Percentiles rank a stretch among this genome's conserved stretches.
phyloP scores from a whole-genome alignment of 1,140 invertebrate genomes.

The Cryptotermes secundus region DNA sequence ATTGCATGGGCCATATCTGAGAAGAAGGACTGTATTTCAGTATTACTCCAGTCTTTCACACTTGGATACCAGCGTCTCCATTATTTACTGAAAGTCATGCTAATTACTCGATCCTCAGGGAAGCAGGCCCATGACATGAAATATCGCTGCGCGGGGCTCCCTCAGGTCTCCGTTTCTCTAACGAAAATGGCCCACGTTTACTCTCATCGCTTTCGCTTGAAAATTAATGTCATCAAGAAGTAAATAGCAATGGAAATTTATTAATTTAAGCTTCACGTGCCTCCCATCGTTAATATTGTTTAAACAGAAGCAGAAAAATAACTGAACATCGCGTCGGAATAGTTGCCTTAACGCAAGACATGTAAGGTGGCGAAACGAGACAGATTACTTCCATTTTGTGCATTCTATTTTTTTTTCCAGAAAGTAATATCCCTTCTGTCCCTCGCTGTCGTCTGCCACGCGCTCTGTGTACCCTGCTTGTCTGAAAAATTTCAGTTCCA shows the following conservation, averaged over 20 bases:
- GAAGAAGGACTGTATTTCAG: too few relatives aligned
- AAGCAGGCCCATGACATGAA: too few relatives aligned
- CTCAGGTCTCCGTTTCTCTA: not conserved
- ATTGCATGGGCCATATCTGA: too few relatives aligned
- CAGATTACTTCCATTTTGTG: not conserved
- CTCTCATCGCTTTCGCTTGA: not conserved
- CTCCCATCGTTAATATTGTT: not conserved
- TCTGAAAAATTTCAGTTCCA: not conserved
- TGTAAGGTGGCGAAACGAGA: not conserved
- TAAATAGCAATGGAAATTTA: not conserved
- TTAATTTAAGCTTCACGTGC: not conserved
- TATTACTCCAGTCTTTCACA: too few relatives aligned
- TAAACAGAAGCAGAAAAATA: not conserved
- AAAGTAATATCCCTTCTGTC: not conserved
- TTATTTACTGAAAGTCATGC: too few relatives aligned
- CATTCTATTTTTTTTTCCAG: not conserved
- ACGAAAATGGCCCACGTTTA: not conserved
- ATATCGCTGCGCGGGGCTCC: too few relatives aligned
- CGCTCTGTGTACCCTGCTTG: not conserved
- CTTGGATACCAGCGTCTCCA: too few relatives aligned
- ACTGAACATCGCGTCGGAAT: not conserved
- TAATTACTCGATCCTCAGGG: too few relatives aligned
- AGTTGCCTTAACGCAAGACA: conserved; percentile 1
- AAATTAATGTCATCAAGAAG: not conserved
- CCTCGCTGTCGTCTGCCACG: not conserved